Conservation (phyloP, 64 coral and sea anemone genomes). For the Astreopora myriophthalma region DNA sequence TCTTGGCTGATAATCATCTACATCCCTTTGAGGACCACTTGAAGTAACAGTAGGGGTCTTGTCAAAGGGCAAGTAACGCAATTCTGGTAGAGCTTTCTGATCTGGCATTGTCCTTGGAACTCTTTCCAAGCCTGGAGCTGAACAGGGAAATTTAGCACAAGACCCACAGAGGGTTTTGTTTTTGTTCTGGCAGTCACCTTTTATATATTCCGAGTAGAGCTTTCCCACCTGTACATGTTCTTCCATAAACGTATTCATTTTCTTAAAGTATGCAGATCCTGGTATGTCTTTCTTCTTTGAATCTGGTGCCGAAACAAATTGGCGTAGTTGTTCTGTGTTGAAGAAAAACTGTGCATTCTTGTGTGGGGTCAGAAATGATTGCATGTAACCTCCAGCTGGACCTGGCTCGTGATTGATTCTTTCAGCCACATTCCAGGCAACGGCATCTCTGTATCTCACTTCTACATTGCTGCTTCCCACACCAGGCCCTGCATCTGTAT, state of each 20-base stretch:
- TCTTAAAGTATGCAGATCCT: conserved; percentile 63
- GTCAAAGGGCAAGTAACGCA: too few relatives aligned
- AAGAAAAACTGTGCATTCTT: conserved; percentile 69
- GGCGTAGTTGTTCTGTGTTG: conserved; percentile 52
- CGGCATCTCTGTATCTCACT: conserved; percentile 44
- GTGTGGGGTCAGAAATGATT: conserved; percentile 10
- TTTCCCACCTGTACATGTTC: conserved; percentile 54
- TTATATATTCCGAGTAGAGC: conserved; percentile 63
- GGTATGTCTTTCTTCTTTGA: conserved; percentile 51
- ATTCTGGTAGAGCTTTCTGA: too few relatives aligned
- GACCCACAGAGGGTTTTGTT: conserved; percentile 51
- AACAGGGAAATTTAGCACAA: conserved; percentile 28
- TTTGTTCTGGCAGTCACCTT: neutral
- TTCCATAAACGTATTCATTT: conserved; percentile 53
- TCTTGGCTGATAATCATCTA: conserved; percentile 57
- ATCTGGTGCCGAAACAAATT: conserved; percentile 57
- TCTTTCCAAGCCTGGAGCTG: conserved; percentile 55
- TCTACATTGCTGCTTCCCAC: conserved; percentile 48
- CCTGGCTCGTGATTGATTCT: conserved; percentile 5
- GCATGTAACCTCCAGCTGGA: neutral
- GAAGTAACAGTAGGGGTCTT: conserved; percentile 48
- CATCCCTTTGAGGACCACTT: conserved; percentile 5
- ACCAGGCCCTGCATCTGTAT: conserved; percentile 57
- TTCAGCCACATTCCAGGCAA: conserved; percentile 35
- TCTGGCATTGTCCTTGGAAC: conserved; percentile 52